Percentiles rank a stretch among this genome's conserved stretches.
phyloP scores from a whole-genome alignment of 2,797 vertebrate species.

The Lacerta agilis region DNA sequence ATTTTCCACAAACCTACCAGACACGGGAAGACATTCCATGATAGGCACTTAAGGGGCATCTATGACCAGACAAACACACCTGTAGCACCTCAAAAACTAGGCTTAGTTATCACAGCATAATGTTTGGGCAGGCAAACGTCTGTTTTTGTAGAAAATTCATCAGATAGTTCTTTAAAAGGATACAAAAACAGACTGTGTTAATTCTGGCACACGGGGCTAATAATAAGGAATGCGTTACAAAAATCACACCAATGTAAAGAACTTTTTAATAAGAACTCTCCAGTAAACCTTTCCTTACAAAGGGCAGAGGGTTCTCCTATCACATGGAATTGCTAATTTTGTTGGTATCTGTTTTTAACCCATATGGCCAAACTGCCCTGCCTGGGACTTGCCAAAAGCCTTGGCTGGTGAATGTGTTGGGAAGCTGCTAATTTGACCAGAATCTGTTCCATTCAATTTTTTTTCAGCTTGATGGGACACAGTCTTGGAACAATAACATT shows the following conservation, averaged over 20 bases:
- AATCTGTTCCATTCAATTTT: neutral
- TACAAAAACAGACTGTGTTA: too few relatives aligned
- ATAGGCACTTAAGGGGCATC: too few relatives aligned
- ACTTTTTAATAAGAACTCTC: neutral
- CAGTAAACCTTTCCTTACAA: neutral
- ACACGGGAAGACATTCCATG: neutral
- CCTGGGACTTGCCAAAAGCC: neutral
- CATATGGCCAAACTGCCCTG: neutral
- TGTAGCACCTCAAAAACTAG: neutral
- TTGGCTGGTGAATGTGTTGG: neutral
- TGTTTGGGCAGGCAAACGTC: neutral
- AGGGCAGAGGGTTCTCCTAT: neutral
- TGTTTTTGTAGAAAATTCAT: neutral
- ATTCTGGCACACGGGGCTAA: neutral
- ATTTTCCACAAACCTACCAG: neutral
- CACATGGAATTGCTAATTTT: neutral
- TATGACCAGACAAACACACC: neutral
- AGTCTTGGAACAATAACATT: neutral
- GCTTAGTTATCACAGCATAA: neutral
- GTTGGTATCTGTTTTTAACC: neutral
- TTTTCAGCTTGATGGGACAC: neutral
- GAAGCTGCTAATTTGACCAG: conserved; percentile 17
- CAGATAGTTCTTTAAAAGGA: neutral
- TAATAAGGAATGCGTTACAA: neutral
- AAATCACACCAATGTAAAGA: neutral